These are phyloP conservation scores for Charadrius vociferus DNA, from an alignment of 2,113 vertebrate species.

Conservation along the genomic window DNA sequence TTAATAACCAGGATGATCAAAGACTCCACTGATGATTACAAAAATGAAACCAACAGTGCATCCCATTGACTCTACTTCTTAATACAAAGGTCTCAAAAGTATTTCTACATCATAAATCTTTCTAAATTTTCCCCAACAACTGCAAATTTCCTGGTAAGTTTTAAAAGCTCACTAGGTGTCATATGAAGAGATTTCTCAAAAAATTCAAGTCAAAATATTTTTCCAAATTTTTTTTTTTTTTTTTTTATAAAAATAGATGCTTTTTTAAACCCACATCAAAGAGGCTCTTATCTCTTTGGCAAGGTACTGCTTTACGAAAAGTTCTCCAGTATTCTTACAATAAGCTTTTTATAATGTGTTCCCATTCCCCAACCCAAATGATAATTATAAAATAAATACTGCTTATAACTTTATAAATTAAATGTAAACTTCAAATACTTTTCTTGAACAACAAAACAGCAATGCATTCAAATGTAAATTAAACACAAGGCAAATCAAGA, in stretches of 20 bases:
- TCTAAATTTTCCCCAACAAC: constrained; percentile 86
- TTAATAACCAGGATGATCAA: constrained; percentile 84
- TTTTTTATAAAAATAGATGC: constrained; percentile 99
- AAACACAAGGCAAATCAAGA: constrained; percentile 81
- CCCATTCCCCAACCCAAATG: constrained; percentile 87
- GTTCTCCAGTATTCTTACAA: constrained; percentile 94
- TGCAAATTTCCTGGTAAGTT: constrained; percentile 97
- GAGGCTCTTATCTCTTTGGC: constrained; percentile 99
- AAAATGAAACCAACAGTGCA: constrained; percentile 91
- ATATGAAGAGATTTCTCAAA: constrained; percentile 99
- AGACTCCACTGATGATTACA: constrained; percentile 87
- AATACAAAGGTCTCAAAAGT: constrained; percentile 94
- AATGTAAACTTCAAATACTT: constrained; percentile 83
- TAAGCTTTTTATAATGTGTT: constrained; percentile 91
- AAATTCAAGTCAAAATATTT: constrained; percentile 99
- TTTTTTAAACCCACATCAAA: constrained; percentile 99
- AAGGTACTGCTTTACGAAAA: constrained; percentile 99
- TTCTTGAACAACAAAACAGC: constrained; percentile 70
- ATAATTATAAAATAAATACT: constrained; percentile 88
- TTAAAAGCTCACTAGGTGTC: constrained; percentile 99
- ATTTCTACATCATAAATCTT: constrained; percentile 90
- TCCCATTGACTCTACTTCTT: constrained; percentile 83
- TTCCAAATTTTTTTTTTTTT: constrained; percentile 88
- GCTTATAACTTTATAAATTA: constrained; percentile 82
- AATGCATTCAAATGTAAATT: constrained; percentile 80